These are phyloP conservation scores for Etheostoma cragini DNA, from an alignment of 2,113 vertebrate genomes.

Conservation along the genomic window DNA sequence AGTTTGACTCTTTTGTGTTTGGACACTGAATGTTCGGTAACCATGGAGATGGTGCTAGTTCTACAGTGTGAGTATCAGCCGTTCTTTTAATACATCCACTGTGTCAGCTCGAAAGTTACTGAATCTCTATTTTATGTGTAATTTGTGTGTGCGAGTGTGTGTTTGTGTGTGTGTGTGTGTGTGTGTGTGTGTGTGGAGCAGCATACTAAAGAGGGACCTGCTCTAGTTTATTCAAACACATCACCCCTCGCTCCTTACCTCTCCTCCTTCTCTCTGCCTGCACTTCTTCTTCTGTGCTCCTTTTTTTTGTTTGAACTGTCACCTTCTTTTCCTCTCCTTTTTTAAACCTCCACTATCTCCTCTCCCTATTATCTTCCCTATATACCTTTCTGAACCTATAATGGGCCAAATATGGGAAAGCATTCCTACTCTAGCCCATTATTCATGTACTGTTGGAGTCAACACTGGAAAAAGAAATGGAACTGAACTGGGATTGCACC, in stretches of 20 bases:
- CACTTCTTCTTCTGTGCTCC: background rate
- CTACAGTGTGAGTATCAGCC: constrained; percentile 3
- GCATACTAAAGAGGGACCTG: constrained; percentile 42
- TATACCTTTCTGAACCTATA: background rate
- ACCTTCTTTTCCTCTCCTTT: background rate
- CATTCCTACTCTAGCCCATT: too few species aligned
- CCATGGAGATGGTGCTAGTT: constrained; percentile 7
- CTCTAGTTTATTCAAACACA: constrained; percentile 30
- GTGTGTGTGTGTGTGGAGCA: constrained; percentile 7
- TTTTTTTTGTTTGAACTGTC: background rate
- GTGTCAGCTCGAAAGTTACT: background rate
- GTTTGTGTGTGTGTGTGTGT: constrained; percentile 6
- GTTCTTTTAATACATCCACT: too few species aligned
- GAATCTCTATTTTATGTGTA: background rate
- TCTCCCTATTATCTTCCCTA: background rate
- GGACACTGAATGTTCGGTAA: constrained; percentile 17
- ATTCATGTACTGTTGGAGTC: too few species aligned
- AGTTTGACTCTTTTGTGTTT: constrained; percentile 5
- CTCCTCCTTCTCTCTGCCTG: background rate
- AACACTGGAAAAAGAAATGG: too few species aligned
- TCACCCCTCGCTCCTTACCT: background rate
- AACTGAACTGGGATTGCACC: background rate
- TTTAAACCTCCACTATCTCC: background rate
- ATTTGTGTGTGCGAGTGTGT: background rate
- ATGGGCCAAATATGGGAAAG: too few species aligned